These are phyloP conservation scores for Drosophila subobscura DNA, from an alignment of 1,140 invertebrate species.

Conservation along the genomic window DNA sequence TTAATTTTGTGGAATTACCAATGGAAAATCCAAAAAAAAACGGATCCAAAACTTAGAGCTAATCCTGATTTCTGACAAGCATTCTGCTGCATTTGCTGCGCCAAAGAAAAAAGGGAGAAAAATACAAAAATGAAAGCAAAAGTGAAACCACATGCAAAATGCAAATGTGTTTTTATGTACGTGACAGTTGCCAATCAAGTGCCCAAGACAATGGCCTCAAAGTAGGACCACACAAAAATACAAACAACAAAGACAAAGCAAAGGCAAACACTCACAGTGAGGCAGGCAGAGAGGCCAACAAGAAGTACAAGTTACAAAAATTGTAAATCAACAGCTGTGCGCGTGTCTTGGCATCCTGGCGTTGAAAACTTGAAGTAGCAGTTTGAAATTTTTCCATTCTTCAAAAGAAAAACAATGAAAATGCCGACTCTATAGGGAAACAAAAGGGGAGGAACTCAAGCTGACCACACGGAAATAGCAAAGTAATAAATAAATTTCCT, in stretches of 20 bases:
- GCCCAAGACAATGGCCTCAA: constrained; percentile 70
- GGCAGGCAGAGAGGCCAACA: constrained; percentile 33
- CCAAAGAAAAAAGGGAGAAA: constrained; percentile 29
- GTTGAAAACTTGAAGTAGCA: constrained; percentile 41
- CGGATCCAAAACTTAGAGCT: not conserved
- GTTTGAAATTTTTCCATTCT: constrained; percentile 31
- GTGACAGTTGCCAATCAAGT: constrained; percentile 74
- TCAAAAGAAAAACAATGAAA: constrained; percentile 1
- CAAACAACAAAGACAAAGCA: not conserved
- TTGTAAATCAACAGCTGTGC: constrained; percentile 76
- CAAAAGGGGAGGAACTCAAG: constrained; percentile 22
- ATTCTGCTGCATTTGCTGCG: constrained; percentile 54
- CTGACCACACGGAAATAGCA: constrained; percentile 49
- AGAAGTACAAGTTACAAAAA: constrained; percentile 58
- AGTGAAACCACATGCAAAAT: constrained; percentile 40
- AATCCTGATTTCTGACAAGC: constrained; percentile 58
- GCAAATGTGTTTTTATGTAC: constrained; percentile 30
- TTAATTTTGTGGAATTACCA: not conserved
- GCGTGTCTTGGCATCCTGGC: constrained; percentile 53
- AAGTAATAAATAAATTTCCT: constrained; percentile 73
- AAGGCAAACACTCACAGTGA: constrained; percentile 32
- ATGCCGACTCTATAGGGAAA: no score
- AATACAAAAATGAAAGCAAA: constrained; percentile 7
- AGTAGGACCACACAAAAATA: constrained; percentile 22
- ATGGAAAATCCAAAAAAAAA: no score